Evolutionary conservation across 2,797 vertebrate genomes (phyloP).

Genomic region (Botia kubotai): DNA sequence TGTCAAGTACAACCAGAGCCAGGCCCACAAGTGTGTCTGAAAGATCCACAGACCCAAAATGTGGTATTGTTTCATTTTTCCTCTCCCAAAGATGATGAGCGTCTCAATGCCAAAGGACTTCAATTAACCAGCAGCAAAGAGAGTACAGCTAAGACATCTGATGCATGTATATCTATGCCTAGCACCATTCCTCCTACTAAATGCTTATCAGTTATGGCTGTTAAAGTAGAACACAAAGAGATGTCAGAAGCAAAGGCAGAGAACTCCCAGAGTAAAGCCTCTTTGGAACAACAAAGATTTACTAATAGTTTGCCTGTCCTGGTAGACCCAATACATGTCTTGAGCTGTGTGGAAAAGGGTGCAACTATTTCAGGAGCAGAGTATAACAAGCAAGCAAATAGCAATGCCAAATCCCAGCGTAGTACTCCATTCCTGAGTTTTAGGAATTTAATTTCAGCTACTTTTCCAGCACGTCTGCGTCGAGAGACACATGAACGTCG

Average conservation of each 20-base stretch:
- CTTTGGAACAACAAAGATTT: conserved; percentile 81
- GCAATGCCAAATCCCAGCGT: conserved; percentile 87
- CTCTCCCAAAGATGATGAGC: conserved; percentile 82
- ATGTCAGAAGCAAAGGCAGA: conserved; percentile 74
- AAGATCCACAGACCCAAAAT: conserved; percentile 80
- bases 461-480: conserved; percentile 92
- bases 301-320: conserved; percentile 79
- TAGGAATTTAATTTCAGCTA: conserved; percentile 93
- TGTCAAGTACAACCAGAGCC: conserved; percentile 81
- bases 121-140: conserved; percentile 83
- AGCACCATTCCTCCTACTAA: conserved; percentile 75
- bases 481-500: conserved; percentile 94
- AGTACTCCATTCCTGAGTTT: conserved; percentile 88
- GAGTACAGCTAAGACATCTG: conserved; percentile 72
- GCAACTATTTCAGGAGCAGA: conserved; percentile 79
- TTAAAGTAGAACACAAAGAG: conserved; percentile 76
- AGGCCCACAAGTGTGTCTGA: conserved; percentile 78
- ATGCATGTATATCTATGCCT: conserved; percentile 76
- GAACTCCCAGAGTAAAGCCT: conserved; percentile 70
- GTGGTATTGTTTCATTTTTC: conserved; percentile 82
- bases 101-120: conserved; percentile 80
- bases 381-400: conserved; percentile 76
- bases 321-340: conserved; percentile 76
- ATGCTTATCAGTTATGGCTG: conserved; percentile 73
- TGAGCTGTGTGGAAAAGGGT: conserved; percentile 72